Base-by-base conservation (phyloP, 1,140 invertebrate genomes). In the Drepana arcuata region DNA sequence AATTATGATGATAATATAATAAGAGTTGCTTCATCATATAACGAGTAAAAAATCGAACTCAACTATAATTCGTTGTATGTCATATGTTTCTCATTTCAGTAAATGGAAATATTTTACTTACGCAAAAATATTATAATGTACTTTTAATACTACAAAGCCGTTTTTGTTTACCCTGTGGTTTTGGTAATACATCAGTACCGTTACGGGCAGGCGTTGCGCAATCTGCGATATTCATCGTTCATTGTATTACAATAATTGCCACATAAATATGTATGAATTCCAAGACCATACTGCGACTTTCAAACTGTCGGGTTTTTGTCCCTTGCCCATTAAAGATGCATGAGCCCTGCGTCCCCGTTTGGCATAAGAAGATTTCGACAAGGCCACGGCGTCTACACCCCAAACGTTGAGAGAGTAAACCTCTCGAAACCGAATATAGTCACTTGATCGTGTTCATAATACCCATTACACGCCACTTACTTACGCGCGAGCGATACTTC, bases 241-340 rank as follows among this genome's bases (percentile, higher is more conserved):
- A 71, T 69, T 71, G 60, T 71, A 63, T 71, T 65, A 60, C 51
- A 62, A 62, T 71, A 70, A 70, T 67, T 68, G 48, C 48, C 45
- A 41, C 59, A 66, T 71, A 59, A 68, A 72, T 70, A 68, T 70
- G 57, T 58, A 78, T 72, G 66, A 63, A 49, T 54, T 52, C 45
- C 45, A 46, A 59, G 48, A 59, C 45, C 50, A 43, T 54, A 47
- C 55, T 32, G 35, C 34, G 57, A 48, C 61, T 60, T 66, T 64
- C 51, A 65, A 65, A 65, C 45, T 58, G 52, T 59, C 55, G 40
- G 56, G 50, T 72, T 78, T 77, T 78, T 78, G 62, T 54, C 49
- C 42, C 45, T 26, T 38, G 25, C 41, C 43, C 57, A 67, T 71
- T 70, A 67, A 72, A 60, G 59, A 75, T 73, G 67, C 54, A 71